A percentile compares a stretch with the other conserved stretches of the same genome.
Evolutionary conservation across 2,888 invertebrate genomes (phyloP).

Genomic region (Yponomeuta plumbellus): DNA sequence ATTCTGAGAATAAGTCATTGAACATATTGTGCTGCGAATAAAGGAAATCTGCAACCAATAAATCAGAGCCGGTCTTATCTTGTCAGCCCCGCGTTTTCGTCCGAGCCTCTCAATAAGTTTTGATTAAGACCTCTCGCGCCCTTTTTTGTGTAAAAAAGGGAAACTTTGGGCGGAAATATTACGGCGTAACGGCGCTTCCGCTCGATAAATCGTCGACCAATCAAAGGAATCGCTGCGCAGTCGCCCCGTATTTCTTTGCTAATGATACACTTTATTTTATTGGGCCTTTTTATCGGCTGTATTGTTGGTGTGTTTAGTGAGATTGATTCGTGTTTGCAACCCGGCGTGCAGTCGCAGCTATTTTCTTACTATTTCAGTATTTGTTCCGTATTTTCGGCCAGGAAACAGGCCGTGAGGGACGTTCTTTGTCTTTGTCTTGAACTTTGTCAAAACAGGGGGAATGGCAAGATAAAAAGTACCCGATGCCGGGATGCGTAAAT

Average conservation of each 20-base stretch:
- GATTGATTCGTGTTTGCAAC: slow-evolving; percentile 37
- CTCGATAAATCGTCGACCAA: slow-evolving; percentile 75
- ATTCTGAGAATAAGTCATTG: background rate
- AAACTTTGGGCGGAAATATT: slow-evolving; percentile 75
- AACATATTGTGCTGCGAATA: background rate
- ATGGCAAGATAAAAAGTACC: no score
- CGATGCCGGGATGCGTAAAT: no score
- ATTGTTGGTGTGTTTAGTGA: slow-evolving; percentile 60
- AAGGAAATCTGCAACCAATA: background rate
- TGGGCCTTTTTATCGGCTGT: slow-evolving; percentile 62
- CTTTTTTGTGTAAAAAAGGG: slow-evolving; percentile 72
- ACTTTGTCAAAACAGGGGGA: no score
- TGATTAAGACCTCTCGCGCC: slow-evolving; percentile 74
- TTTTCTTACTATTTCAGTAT: background rate
- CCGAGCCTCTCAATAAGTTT: slow-evolving; percentile 24
- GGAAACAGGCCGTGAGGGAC: no score
- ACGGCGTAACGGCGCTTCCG: slow-evolving; percentile 75
- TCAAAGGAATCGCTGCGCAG: slow-evolving; percentile 66
- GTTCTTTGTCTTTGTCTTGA: no score
- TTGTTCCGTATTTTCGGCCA: no score
- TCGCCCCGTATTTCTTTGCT: slow-evolving; percentile 66
- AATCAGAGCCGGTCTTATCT: background rate
- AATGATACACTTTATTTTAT: slow-evolving; percentile 74
- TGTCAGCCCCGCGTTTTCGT: slow-evolving; percentile 5
- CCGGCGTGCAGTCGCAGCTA: slow-evolving; percentile 12